Conservation (phyloP, 2,888 invertebrate species). For the Anaspis maculata region DNA sequence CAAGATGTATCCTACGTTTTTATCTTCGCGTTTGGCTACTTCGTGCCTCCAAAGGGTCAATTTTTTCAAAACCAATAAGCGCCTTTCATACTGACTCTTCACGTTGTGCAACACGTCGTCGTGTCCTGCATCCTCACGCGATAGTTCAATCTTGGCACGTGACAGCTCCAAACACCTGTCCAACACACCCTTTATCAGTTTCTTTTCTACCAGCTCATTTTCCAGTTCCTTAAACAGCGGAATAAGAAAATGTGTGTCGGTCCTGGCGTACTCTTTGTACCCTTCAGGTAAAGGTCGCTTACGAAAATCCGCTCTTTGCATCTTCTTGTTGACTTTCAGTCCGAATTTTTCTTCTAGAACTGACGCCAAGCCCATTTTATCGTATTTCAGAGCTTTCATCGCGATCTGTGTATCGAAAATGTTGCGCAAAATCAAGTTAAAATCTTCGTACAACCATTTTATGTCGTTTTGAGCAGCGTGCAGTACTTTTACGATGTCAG, state of each 20-base stretch:
- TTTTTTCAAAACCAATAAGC: slow-evolving; percentile 1
- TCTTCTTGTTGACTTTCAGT: not conserved
- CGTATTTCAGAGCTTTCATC: not conserved
- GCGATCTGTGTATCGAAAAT: slow-evolving; percentile 2
- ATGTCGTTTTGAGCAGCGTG: slow-evolving; percentile 1
- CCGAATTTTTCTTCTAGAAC: not conserved
- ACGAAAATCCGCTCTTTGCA: not conserved
- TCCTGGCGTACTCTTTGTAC: not conserved
- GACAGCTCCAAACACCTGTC: no score
- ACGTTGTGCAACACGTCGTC: not conserved
- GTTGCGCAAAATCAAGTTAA: slow-evolving; percentile 1
- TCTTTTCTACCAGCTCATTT: slow-evolving; percentile 1
- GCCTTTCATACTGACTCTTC: no score
- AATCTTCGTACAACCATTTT: slow-evolving; percentile 3
- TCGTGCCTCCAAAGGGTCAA: slow-evolving; percentile 1
- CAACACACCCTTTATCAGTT: not conserved
- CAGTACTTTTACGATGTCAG: slow-evolving; percentile 2
- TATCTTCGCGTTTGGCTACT: slow-evolving; percentile 1
- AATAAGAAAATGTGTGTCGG: slow-evolving; percentile 1
- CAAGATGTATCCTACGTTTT: not conserved
- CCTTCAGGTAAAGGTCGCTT: not conserved
- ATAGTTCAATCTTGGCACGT: slow-evolving; percentile 1
- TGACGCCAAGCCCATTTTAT: not conserved
- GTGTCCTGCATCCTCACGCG: not conserved
- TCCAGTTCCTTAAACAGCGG: not conserved